Conservation (phyloP, 2,888 invertebrate species). For the Ichneumoninae sp. region DNA sequence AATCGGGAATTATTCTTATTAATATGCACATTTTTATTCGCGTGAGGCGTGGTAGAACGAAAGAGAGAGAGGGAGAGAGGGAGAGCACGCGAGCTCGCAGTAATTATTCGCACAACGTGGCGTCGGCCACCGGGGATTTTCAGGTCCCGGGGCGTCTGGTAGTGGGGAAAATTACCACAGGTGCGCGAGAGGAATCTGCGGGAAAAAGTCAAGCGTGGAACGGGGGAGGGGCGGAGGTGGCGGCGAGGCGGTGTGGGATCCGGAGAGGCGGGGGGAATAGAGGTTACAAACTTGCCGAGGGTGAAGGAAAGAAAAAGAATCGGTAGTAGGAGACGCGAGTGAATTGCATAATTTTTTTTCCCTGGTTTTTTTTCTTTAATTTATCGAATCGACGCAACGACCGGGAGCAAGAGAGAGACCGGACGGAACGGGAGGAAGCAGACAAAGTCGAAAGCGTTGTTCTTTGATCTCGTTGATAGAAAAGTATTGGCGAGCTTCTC, state of each 20-base stretch:
- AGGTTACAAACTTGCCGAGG: constrained; percentile 44
- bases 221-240: constrained; percentile 7
- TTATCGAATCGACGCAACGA: constrained; percentile 78
- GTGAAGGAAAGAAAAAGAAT: constrained; percentile 58
- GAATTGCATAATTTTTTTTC: constrained; percentile 63
- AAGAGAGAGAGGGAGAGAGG: constrained; percentile 13
- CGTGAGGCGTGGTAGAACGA: constrained; percentile 7
- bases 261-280: constrained; percentile 31
- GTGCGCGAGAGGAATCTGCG: constrained; percentile 59
- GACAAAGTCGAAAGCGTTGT: constrained; percentile 50
- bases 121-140: constrained; percentile 41
- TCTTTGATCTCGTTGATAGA: constrained; percentile 65
- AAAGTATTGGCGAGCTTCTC: constrained; percentile 60
- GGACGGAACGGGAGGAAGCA: constrained; percentile 10
- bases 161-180: constrained; percentile 59
- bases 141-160: constrained; percentile 50
- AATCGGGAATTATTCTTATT: constrained; percentile 64
- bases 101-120: constrained; percentile 63
- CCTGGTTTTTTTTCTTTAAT: constrained; percentile 32
- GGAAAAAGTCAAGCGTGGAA: constrained; percentile 58
- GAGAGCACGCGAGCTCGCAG: constrained; percentile 26
- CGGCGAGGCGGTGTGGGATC: neutral
- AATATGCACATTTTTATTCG: constrained; percentile 66
- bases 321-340: constrained; percentile 70
- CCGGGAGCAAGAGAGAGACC: constrained; percentile 5